Evolutionary conservation across 2,113 vertebrate genomes (phyloP).

Genomic region (Chunga burmeisteri): DNA sequence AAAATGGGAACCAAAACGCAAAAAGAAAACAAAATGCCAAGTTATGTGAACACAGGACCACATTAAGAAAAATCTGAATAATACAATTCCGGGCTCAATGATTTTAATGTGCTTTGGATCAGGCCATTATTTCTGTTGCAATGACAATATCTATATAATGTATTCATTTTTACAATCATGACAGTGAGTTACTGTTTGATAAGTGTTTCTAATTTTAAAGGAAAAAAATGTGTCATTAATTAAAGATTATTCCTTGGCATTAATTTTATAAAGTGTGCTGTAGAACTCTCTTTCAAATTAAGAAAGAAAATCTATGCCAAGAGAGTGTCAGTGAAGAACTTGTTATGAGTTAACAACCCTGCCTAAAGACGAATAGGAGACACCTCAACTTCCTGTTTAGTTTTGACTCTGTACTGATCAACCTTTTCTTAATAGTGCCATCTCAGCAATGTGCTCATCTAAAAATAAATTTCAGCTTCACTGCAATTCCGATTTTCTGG

Average conservation of each 20-base stretch:
- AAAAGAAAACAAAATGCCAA: neutral
- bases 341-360: neutral
- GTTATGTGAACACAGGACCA: neutral
- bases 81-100: neutral
- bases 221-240: slow-evolving; percentile 15
- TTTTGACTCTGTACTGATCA: neutral
- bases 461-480: neutral
- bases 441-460: neutral
- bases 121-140: slow-evolving; percentile 15
- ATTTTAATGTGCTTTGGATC: slow-evolving; percentile 1
- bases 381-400: neutral
- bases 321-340: neutral
- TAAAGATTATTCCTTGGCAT: slow-evolving; percentile 21
- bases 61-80: neutral
- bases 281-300: neutral
- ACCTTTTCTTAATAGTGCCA: neutral
- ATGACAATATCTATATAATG: neutral
- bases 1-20: neutral
- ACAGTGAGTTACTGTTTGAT: slow-evolving; percentile 17
- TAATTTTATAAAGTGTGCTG: slow-evolving; percentile 21
- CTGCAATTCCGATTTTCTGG: neutral
- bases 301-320: neutral
- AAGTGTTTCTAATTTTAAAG: slow-evolving; percentile 36
- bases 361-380: neutral
- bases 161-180: slow-evolving; percentile 6